Conservation (phyloP, 2,797 vertebrate genomes). For the Danio jaintianensis region DNA sequence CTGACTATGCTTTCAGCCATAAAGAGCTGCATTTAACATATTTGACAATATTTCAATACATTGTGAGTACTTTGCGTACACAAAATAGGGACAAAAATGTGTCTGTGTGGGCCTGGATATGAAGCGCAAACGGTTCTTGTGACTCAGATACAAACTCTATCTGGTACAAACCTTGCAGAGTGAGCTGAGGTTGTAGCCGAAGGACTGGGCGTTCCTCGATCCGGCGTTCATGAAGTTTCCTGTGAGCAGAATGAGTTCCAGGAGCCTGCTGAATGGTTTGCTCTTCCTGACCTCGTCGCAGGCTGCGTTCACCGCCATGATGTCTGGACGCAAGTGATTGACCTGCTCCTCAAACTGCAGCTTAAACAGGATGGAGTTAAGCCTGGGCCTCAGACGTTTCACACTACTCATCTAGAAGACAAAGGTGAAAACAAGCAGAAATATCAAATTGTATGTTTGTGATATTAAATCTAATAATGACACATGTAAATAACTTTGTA, state of each 20-base stretch:
- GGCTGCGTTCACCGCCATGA: conserved; percentile 91
- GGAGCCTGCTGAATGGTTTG: conserved; percentile 86
- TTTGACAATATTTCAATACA: not conserved
- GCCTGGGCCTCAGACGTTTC: conserved; percentile 89
- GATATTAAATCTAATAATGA: not conserved
- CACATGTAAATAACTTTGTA: not conserved
- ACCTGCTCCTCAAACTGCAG: conserved; percentile 98
- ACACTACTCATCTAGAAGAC: conserved; percentile 90
- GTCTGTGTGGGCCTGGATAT: not conserved
- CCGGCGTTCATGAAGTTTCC: conserved; percentile 99
- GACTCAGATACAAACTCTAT: not conserved
- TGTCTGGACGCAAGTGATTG: conserved; percentile 92
- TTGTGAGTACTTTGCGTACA: not conserved
- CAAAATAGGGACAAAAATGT: not conserved
- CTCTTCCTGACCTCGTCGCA: conserved; percentile 95
- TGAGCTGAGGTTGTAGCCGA: conserved; percentile 93
- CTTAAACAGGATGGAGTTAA: conserved; percentile 95
- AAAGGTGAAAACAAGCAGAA: not conserved
- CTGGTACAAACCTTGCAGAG: conserved; percentile 92
- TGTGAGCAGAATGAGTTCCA: conserved; percentile 94
- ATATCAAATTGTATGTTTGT: not conserved
- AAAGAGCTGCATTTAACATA: not conserved
- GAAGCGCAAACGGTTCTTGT: not conserved
- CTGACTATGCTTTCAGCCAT: not conserved
- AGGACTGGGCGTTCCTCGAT: conserved; percentile 94